These are phyloP conservation scores for Hydractinia echinata DNA, from an alignment of 30 jellyfish, hydroid and myxozoan genomes.

Conservation along the genomic window DNA sequence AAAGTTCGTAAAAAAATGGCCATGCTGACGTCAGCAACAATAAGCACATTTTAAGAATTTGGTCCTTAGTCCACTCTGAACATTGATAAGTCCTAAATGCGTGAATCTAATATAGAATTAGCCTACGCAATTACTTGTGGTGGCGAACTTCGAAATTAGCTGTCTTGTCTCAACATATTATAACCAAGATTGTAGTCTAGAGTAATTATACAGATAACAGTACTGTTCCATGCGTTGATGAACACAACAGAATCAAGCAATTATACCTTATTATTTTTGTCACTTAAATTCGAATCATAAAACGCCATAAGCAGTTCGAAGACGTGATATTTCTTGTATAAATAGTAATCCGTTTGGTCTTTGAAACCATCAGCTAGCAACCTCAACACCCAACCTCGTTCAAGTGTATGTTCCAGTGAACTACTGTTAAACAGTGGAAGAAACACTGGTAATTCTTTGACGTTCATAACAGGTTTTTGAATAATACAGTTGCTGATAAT, in stretches of 20 bases:
- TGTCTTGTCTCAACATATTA: too few relatives aligned
- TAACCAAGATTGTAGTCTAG: too few relatives aligned
- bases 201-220: too few relatives aligned
- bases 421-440: slow-evolving; percentile 55
- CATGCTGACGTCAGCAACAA: too few relatives aligned
- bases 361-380: slow-evolving; percentile 57
- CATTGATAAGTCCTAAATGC: too few relatives aligned
- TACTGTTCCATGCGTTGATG: background rate
- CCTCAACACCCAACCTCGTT: slow-evolving; percentile 63
- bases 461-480: slow-evolving; percentile 44
- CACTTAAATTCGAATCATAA: slow-evolving; percentile 54
- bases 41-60: too few relatives aligned
- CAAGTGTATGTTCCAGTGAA: slow-evolving; percentile 32
- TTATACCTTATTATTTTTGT: slow-evolving; percentile 44
- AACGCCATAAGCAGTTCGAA: slow-evolving; percentile 54
- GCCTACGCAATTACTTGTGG: too few relatives aligned
- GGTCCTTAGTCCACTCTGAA: too few relatives aligned
- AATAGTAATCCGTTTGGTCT: slow-evolving; percentile 53
- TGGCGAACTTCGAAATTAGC: too few relatives aligned
- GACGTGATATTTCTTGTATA: slow-evolving; percentile 60
- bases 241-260: background rate
- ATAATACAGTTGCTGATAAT: slow-evolving; percentile 51
- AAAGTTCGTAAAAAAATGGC: too few relatives aligned
- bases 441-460: slow-evolving; percentile 50
- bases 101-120: too few relatives aligned